Evolutionary conservation across 2,113 vertebrate genomes (phyloP).

Genomic region (Dinomys branickii): DNA sequence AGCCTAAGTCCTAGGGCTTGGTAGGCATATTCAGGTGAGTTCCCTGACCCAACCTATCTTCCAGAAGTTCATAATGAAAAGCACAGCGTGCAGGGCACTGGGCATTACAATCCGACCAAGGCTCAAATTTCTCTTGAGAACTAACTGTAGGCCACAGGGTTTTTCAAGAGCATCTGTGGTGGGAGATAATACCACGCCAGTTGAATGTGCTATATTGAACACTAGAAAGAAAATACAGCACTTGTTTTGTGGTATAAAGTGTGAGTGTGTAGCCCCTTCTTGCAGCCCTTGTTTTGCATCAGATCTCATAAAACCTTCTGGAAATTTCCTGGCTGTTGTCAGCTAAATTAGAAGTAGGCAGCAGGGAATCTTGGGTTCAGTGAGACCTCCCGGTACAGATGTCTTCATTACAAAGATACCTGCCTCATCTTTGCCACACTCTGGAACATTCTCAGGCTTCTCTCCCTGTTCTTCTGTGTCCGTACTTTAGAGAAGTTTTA

Average conservation of each 20-base stretch:
- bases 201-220: not conserved
- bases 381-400: not conserved
- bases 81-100: not conserved
- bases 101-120: not conserved
- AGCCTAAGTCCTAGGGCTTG: not conserved
- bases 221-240: not conserved
- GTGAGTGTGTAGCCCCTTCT: not conserved
- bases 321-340: not conserved
- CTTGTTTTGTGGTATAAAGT: not conserved
- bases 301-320: not conserved
- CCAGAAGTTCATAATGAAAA: not conserved
- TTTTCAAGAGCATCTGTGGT: not conserved
- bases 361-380: not conserved
- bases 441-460: not conserved
- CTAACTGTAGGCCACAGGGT: not conserved
- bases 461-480: not conserved
- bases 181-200: not conserved
- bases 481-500: not conserved
- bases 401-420: not conserved
- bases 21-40: not conserved
- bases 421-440: slow-evolving; percentile 2
- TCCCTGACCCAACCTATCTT: not conserved
- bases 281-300: not conserved
- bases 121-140: not conserved
- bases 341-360: not conserved